Percentiles rank a stretch among this genome's conserved stretches.
phyloP scores from a whole-genome alignment of 2,113 vertebrate genomes.

The Prolemur simus region DNA sequence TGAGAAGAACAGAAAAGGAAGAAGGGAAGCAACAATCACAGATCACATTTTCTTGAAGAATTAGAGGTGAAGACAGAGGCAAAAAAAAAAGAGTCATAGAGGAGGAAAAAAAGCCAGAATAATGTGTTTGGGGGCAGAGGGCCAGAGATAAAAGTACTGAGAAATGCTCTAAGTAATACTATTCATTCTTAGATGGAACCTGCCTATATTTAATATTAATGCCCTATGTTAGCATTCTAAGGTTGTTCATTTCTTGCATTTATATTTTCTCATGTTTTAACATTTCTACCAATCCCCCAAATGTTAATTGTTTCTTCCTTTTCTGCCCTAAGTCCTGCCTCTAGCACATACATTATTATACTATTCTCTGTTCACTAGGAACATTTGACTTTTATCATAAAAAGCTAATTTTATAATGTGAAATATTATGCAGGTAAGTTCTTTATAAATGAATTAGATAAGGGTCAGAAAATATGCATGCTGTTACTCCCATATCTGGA shows the following conservation, averaged over 20 bases:
- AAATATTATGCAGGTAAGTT: neutral
- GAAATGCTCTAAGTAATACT: neutral
- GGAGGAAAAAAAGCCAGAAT: neutral
- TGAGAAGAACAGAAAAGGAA: neutral
- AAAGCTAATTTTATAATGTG: neutral
- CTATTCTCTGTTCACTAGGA: neutral
- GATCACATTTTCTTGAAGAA: neutral
- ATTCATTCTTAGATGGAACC: neutral
- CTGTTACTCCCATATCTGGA: neutral
- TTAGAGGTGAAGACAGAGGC: neutral
- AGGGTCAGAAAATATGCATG: neutral
- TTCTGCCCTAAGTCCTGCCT: neutral
- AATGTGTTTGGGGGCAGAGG: neutral
- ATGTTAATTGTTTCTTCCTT: neutral
- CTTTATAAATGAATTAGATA: conserved; percentile 10
- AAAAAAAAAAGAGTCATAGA: neutral
- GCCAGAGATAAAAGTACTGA: neutral
- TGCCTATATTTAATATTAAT: neutral
- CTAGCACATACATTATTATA: neutral
- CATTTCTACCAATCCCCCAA: neutral
- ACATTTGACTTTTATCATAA: neutral
- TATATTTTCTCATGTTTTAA: neutral
- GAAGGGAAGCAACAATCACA: neutral
- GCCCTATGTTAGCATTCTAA: neutral
- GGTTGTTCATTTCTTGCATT: neutral